Conservation (phyloP, 1,140 invertebrate genomes). For the Hormaphis cornu region DNA sequence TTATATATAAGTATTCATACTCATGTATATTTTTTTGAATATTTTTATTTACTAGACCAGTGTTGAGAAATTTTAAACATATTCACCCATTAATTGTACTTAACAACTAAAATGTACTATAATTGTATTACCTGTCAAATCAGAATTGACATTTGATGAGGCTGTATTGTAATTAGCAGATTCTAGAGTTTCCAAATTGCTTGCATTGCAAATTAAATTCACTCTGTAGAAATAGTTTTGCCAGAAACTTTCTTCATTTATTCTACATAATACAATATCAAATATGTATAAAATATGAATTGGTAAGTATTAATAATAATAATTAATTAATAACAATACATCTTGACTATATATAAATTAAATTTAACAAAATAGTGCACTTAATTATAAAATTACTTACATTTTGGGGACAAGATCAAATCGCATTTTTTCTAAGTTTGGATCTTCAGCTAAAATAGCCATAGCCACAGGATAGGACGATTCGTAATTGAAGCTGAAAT, state of each 20-base stretch:
- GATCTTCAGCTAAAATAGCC: slow-evolving; percentile 87
- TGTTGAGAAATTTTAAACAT: not conserved
- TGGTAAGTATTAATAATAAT: not conserved
- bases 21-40: too few species aligned
- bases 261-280: slow-evolving; percentile 49
- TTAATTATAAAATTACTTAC: slow-evolving; percentile 25
- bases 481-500: slow-evolving; percentile 92
- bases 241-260: slow-evolving; percentile 98
- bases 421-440: slow-evolving; percentile 92
- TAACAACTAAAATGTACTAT: not conserved
- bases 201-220: slow-evolving; percentile 92
- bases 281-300: not conserved
- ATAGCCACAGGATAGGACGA: slow-evolving; percentile 81
- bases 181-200: slow-evolving; percentile 66
- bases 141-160: slow-evolving; percentile 28
- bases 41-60: not conserved
- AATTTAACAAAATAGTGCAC: not conserved
- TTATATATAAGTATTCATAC: too few species aligned
- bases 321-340: not conserved
- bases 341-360: not conserved
- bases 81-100: not conserved
- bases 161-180: slow-evolving; percentile 14
- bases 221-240: slow-evolving; percentile 99
- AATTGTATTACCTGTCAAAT: slow-evolving; percentile 30
- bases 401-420: slow-evolving; percentile 94